Evolutionary conservation across 2,888 invertebrate species (phyloP).

Genomic region (Lithophane ornitopus): DNA sequence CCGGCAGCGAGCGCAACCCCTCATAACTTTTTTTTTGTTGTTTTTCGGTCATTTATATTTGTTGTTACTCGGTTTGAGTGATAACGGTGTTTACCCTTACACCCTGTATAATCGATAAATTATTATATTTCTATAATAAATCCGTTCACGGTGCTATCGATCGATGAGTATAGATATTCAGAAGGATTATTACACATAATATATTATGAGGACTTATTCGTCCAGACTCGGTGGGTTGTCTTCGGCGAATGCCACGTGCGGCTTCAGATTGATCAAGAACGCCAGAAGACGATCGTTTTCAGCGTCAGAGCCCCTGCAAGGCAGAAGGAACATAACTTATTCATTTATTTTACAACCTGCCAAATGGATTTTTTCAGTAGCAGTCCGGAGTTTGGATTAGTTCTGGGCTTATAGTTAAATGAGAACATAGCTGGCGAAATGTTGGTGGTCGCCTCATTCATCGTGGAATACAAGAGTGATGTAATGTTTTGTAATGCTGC

Average conservation of each 20-base stretch:
- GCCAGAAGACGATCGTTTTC: slow-evolving; percentile 82
- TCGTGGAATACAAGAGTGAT: not conserved
- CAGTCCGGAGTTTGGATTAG: no score
- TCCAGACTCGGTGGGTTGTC: slow-evolving; percentile 66
- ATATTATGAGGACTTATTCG: slow-evolving; percentile 53
- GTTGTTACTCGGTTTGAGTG: no score
- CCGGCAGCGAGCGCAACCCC: no score
- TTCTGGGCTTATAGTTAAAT: no score
- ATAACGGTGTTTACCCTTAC: no score
- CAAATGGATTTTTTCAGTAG: not conserved
- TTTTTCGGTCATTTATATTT: no score
- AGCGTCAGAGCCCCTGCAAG: slow-evolving; percentile 77
- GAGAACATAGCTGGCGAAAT: not conserved
- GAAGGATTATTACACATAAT: slow-evolving; percentile 14
- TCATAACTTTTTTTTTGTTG: no score
- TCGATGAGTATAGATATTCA: slow-evolving; percentile 25
- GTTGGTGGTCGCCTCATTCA: not conserved
- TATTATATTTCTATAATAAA: slow-evolving; percentile 46
- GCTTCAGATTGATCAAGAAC: slow-evolving; percentile 81
- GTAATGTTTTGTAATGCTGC: no score
- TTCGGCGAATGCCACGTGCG: slow-evolving; percentile 74
- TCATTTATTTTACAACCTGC: not conserved
- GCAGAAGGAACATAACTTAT: not conserved
- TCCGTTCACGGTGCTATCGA: slow-evolving; percentile 46
- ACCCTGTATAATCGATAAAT: slow-evolving; percentile 28